These are phyloP conservation scores for Temnothorax ravouxi DNA, from an alignment of 2,888 invertebrate species.

Conservation along the genomic window DNA sequence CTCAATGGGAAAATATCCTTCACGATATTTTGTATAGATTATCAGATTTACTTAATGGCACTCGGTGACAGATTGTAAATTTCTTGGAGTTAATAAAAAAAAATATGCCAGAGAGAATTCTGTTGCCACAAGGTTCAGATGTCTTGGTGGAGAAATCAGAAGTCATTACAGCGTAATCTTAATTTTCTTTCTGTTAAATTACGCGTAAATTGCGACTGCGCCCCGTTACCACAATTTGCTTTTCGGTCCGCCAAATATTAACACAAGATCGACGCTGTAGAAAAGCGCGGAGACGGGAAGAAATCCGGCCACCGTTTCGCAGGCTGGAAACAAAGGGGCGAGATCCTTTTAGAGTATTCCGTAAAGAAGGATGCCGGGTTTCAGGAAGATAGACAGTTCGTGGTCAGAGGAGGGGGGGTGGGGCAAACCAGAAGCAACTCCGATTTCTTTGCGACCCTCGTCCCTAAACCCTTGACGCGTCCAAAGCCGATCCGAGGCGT, in stretches of 20 bases:
- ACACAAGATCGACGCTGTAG: not conserved
- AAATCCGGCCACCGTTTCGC: not conserved
- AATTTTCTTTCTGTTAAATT: not conserved
- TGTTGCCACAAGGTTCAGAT: not conserved
- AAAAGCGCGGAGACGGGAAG: not conserved
- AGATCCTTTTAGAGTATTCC: not conserved
- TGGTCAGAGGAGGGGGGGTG: not conserved
- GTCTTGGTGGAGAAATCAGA: not conserved
- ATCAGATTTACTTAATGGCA: too few species aligned
- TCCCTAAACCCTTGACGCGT: not conserved
- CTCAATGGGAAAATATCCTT: too few species aligned
- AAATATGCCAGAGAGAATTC: not conserved
- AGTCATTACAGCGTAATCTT: not conserved
- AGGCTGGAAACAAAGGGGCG: conserved; percentile 1
- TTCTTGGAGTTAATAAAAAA: too few species aligned
- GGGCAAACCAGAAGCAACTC: not conserved
- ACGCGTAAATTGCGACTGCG: not conserved
- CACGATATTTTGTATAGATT: too few species aligned
- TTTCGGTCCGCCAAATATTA: conserved; percentile 23
- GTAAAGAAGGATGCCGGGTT: not conserved
- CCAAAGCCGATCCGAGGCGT: not conserved
- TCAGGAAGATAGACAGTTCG: not conserved
- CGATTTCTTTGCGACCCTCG: conserved; percentile 20
- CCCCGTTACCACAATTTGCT: not conserved
- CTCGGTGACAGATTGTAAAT: too few species aligned